Evolutionary conservation across 2,888 invertebrate species (phyloP).

Genomic region (Drosophila demipolita): DNA sequence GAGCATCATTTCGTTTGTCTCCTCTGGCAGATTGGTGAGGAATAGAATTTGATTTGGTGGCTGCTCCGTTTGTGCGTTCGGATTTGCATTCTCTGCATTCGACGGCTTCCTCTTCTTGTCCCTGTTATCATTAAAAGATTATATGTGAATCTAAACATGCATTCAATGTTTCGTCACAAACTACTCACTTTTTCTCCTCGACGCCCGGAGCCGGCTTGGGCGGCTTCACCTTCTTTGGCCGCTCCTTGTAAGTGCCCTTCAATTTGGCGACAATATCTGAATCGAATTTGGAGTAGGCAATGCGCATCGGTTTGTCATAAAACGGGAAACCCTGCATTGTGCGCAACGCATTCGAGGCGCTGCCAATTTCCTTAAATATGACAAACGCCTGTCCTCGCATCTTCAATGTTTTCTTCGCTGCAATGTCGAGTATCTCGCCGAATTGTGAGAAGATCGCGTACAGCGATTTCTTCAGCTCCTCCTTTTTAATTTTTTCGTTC

Average conservation of each 20-base stretch:
- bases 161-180: background rate
- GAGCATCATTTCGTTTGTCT: constrained; percentile 99
- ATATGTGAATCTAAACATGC: background rate
- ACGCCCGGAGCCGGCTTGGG: constrained; percentile 88
- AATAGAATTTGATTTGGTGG: constrained; percentile 99
- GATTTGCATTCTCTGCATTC: constrained; percentile 85
- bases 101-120: constrained; percentile 90
- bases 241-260: constrained; percentile 98
- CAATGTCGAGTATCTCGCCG: constrained; percentile 98
- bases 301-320: constrained; percentile 99
- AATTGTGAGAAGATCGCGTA: constrained; percentile 99
- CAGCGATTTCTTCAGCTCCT: constrained; percentile 98
- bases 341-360: constrained; percentile 97
- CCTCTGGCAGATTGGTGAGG: constrained; percentile 99
- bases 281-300: constrained; percentile 97
- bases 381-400: constrained; percentile 99
- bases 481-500: constrained; percentile 99
- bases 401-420: constrained; percentile 97
- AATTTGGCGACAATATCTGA: constrained; percentile 98
- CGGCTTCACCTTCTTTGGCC: constrained; percentile 94
- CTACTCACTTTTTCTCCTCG: constrained; percentile 86
- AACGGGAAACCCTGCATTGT: constrained; percentile 99
- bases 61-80: constrained; percentile 91
- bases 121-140: constrained; percentile 84
- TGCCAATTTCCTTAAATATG: constrained; percentile 98